Evolutionary conservation across 2,888 invertebrate genomes (phyloP), one percentile per base, ranked within the genome.

Genomic region (Eudemis profundana): DNA sequence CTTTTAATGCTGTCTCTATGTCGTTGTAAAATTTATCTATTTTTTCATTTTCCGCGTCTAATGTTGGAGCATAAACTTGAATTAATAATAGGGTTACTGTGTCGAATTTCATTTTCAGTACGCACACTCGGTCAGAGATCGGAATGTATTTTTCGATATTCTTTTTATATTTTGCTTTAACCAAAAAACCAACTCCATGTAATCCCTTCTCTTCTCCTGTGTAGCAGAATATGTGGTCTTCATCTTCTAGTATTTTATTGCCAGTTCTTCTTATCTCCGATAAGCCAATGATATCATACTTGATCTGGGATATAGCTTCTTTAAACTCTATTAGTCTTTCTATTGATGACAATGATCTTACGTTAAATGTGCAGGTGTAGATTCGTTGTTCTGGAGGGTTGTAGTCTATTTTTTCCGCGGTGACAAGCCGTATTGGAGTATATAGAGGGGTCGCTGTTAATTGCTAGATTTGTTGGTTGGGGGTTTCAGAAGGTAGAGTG

Each of bases 391-490:
- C 44, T 44, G 44, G 44, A 44, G 44, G 44, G 44, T 44, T 19
- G 44, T 44, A 44, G 44, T 44, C 44, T 8, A 19, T 10, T 44
- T 17, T 5, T 44, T 44, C 44, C 44, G 44, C 19, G 44, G 44
- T n/a, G n/a, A n/a, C n/a, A n/a, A n/a, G n/a, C n/a, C n/a, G n/a
- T n/a, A n/a, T 36, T 36, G 36, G 36, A 36, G 36, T 3, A 10
- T 36, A 12, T 36, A 12, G 36, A 36, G 36, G 36, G 36, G 36
- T 36, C 36, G 44, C 44, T 19, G 44, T 19, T 44, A 19, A 19
- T 44, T 44, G 44, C 44, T 44, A 44, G n/a, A n/a, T n/a, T 44
- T 44, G 44, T 44, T 2, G 44, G 44, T 17, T 2, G 44, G 44
- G 44, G 3, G 44, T 19, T 19, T 8, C 10, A 5, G 44, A 44